Evolutionary conservation across 2,888 invertebrate species (phyloP).

Genomic region (Odontomyia ornata): DNA sequence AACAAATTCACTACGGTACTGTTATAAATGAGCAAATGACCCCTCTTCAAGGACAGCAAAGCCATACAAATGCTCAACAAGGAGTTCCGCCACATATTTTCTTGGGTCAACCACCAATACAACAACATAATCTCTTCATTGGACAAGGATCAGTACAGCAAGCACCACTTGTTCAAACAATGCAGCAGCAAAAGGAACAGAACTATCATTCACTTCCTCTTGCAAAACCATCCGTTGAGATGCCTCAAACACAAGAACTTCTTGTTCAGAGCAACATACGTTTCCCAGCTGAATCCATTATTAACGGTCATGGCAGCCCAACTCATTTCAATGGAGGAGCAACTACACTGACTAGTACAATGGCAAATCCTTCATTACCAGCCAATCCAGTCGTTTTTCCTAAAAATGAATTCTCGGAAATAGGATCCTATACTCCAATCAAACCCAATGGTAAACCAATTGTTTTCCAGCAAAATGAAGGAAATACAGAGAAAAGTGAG

Average conservation of each 20-base stretch:
- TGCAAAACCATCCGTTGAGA: slow-evolving; percentile 16
- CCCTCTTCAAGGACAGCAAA: slow-evolving; percentile 50
- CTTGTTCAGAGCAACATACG: slow-evolving; percentile 62
- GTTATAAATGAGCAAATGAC: slow-evolving; percentile 60
- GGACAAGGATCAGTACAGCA: slow-evolving; percentile 51
- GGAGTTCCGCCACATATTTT: slow-evolving; percentile 52
- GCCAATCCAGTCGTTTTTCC: slow-evolving; percentile 60
- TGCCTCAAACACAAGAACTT: slow-evolving; percentile 59
- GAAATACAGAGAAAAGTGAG: slow-evolving; percentile 58
- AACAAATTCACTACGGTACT: slow-evolving; percentile 60
- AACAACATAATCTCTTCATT: neutral
- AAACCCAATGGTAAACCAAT: slow-evolving; percentile 41
- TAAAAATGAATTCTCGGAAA: slow-evolving; percentile 50
- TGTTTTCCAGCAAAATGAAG: slow-evolving; percentile 42
- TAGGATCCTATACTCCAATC: slow-evolving; percentile 25
- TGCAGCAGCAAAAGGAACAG: slow-evolving; percentile 25
- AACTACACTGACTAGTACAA: neutral
- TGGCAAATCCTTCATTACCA: slow-evolving; percentile 27
- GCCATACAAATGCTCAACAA: slow-evolving; percentile 53
- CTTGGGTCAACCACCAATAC: slow-evolving; percentile 29
- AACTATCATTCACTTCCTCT: slow-evolving; percentile 11
- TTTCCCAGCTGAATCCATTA: slow-evolving; percentile 56
- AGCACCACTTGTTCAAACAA: slow-evolving; percentile 41
- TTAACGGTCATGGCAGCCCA: slow-evolving; percentile 61
- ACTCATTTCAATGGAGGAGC: neutral